Percentiles rank a stretch among this genome's conserved stretches.
These are phyloP conservation scores for roundworm (Caenorhabditis elegans) DNA, from an alignment of 1,140 invertebrate genomes.

Conservation along the genomic window WBcel235 BX284603.4:4575501-4576000, in stretches of 20 bases:
- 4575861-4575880: not conserved
- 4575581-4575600: too few species aligned
- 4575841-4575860: conserved; percentile 42
- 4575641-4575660: conserved; percentile 27
- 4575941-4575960: conserved; percentile 33
- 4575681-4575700: not conserved
- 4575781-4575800: not conserved
- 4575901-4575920: conserved; percentile 42
- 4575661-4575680: not conserved
- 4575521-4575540: too few species aligned
- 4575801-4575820: not conserved
- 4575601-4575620: too few species aligned
- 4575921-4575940: conserved; percentile 29
- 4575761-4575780: not conserved
- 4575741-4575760: conserved; percentile 45
- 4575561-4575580: too few species aligned
- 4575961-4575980: not conserved
- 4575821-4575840: not conserved
- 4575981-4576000: not conserved
- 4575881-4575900: not conserved
- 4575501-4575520: too few species aligned
- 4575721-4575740: conserved; percentile 5
- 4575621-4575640: too few species aligned
- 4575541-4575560: too few species aligned
- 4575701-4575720: not conserved